phyloP scores from a whole-genome alignment of 2,113 vertebrate genomes.

The Fulica atra region DNA sequence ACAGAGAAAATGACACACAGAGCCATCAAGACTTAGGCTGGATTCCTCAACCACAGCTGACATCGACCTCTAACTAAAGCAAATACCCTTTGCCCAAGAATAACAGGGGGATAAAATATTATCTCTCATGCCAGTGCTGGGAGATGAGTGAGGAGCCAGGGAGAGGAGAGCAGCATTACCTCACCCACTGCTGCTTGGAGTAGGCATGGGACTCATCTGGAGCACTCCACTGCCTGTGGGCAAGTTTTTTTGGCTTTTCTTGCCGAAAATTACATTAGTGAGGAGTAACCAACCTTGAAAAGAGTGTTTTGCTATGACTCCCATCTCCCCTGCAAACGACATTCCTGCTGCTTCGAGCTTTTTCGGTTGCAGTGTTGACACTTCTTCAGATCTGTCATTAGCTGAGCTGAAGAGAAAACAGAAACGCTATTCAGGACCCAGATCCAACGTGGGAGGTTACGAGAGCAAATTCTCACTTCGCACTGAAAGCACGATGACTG shows the following conservation, averaged over 20 bases:
- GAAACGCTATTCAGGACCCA: background rate
- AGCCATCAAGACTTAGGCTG: background rate
- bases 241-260: background rate
- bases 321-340: background rate
- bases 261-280: background rate
- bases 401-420: constrained; percentile 39
- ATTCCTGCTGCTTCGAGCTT: background rate
- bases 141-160: background rate
- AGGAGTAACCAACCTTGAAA: background rate
- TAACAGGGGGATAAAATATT: too few species aligned
- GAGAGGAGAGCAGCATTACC: background rate
- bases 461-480: background rate
- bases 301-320: background rate
- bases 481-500: background rate
- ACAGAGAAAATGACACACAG: rapidly evolving
- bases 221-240: background rate
- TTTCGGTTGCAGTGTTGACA: background rate
- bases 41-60: rapidly evolving
- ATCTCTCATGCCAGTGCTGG: background rate
- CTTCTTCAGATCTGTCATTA: background rate
- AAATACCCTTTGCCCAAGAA: background rate
- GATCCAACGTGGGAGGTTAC: background rate
- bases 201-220: background rate
- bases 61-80: background rate
- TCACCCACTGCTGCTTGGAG: background rate